Percentiles rank a stretch among this genome's conserved stretches.
Evolutionary conservation across 2,797 vertebrate genomes (phyloP).

Genomic region (Australoheros facetus): DNA sequence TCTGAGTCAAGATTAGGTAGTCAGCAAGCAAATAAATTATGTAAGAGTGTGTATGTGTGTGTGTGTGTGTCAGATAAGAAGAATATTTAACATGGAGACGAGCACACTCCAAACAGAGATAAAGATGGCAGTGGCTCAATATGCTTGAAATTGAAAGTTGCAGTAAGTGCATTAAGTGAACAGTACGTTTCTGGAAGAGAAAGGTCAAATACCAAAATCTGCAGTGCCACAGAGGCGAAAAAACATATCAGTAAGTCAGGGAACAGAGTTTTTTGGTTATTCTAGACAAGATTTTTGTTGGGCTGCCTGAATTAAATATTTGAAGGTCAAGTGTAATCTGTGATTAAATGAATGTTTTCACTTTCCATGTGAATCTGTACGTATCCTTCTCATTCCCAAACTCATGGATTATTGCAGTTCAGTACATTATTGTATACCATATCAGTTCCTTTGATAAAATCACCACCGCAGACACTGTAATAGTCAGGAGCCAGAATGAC

Average conservation of each 20-base stretch:
- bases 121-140: not conserved
- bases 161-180: not conserved
- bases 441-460: not conserved
- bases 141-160: not conserved
- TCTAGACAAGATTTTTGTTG: not conserved
- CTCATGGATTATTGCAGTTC: not conserved
- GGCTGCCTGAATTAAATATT: not conserved
- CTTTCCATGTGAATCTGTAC: not conserved
- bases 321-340: conserved; percentile 16
- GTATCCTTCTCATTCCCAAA: not conserved
- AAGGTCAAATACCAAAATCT: not conserved
- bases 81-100: not conserved
- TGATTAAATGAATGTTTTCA: not conserved
- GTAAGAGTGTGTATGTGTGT: not conserved
- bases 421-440: not conserved
- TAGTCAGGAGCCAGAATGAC: not conserved
- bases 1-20: conserved; percentile 13
- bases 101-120: conserved; percentile 3
- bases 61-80: conserved; percentile 12
- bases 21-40: conserved; percentile 18
- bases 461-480: not conserved
- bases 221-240: not conserved
- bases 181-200: not conserved
- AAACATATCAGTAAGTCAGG: not conserved
- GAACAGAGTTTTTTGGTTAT: not conserved